Evolutionary conservation across 53 echinoderm and acorn worm genomes (phyloP), one percentile per base, ranked within the genome.

Genomic region (Pentamera pediparva): DNA sequence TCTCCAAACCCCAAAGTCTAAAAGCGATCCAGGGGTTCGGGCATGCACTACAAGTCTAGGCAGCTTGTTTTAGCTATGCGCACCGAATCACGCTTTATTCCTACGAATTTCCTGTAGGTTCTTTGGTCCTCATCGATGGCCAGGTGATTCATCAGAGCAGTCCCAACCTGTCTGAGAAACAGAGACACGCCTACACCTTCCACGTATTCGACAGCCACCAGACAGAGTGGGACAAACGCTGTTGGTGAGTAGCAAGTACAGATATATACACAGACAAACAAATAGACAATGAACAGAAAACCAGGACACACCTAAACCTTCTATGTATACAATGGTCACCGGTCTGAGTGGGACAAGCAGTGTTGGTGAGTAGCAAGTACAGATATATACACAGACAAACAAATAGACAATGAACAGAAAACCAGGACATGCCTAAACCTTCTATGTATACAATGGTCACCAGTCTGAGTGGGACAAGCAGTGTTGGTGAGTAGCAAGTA

Each of bases 151-250:
- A 96, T 69, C 87, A 67, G 79, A 96, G 96, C 61, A 78, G 78
- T 11, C 28, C 69, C 37, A 96, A 96, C 47, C 65, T 53, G 8
- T 96, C 96, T 1, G 96, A 91, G 36, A 82, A 76, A 50, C 91
- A 90, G 24, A 58, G 96, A 10, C 88, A 96, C 74, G 88, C 91
- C 59, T 96, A 96, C 77, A 96, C 96, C 11, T 96, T 96, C 62
- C 96, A 96, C 67, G 71, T 96, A 22, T 79, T 82, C 9, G 96
- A 96, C 41, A 74, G 85, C 0, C 53, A 77, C 72, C 83, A 88
- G 31, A 82, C 85, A 19, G 86, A 82, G 43, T 96, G 90, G 90
- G 79, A 85, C 27, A 69, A 76, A 61, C 64, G 72, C 8, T 91
- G 88, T 78, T 96, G 96, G 96, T 96, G 67, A 67, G 89, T 47